These are phyloP conservation scores for Macrosteles quadrilineatus DNA, from an alignment of 1,140 invertebrate genomes.

Conservation along the genomic window DNA sequence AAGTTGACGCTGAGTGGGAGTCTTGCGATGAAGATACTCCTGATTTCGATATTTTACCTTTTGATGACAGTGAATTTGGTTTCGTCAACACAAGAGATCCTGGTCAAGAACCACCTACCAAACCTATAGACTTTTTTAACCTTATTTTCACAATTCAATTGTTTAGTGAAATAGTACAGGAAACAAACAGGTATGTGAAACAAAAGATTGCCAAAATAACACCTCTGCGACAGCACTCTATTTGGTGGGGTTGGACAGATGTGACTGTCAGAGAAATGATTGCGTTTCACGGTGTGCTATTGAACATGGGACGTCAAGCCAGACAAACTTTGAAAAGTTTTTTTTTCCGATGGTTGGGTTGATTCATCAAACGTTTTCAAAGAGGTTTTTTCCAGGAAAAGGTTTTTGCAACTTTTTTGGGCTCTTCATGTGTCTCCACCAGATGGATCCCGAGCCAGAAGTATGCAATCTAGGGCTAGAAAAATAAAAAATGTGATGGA, in stretches of 20 bases:
- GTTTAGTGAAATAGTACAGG: not conserved
- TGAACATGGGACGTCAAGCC: conserved; percentile 16
- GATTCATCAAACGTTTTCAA: not conserved
- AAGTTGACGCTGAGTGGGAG: not conserved
- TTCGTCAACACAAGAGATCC: not conserved
- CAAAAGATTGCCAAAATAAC: conserved; percentile 4
- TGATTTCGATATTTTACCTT: not conserved
- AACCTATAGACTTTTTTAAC: not conserved
- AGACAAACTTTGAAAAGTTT: not conserved
- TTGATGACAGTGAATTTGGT: too few relatives aligned
- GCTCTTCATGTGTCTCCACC: not conserved
- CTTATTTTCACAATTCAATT: conserved; percentile 16
- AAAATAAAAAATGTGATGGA: not conserved
- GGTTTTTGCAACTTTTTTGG: conserved; percentile 15
- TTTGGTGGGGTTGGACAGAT: conserved; percentile 15
- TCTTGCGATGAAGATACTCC: not conserved
- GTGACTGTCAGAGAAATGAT: not conserved
- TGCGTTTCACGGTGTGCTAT: conserved; percentile 21
- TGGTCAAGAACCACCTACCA: not conserved
- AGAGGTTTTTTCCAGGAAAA: not conserved
- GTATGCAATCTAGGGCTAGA: not conserved
- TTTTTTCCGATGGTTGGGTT: not conserved
- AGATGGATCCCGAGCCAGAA: not conserved
- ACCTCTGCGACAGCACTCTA: not conserved
- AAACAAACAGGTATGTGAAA: conserved; percentile 13